Percentiles rank a stretch among this genome's conserved stretches.
phyloP scores from a whole-genome alignment of 2,113 vertebrate species.

The Sarotherodon lohbergeri region DNA sequence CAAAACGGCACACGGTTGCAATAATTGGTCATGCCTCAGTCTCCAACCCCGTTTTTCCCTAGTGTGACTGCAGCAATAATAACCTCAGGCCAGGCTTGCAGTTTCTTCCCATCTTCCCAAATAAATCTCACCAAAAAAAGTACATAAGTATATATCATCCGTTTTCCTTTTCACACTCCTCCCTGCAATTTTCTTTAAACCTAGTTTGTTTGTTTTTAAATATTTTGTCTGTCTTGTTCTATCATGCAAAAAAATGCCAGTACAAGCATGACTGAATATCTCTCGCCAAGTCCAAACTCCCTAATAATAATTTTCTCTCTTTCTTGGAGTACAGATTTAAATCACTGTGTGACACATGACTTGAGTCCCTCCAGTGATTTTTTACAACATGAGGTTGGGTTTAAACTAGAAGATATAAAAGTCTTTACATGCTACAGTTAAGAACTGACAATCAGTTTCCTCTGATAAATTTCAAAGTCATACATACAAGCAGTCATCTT shows the following conservation, averaged over 20 bases:
- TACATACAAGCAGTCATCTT: not conserved
- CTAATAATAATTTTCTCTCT: not conserved
- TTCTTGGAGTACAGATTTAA: not conserved
- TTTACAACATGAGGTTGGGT: not conserved
- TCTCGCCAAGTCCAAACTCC: not conserved
- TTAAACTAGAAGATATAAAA: not conserved
- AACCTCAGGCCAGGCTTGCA: not conserved
- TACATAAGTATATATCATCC: not conserved
- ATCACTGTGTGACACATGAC: not conserved
- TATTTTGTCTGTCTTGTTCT: not conserved
- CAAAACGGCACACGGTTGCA: not conserved
- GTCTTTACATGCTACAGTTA: slow-evolving; percentile 40
- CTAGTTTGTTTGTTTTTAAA: not conserved
- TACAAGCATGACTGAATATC: not conserved
- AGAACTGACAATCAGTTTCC: not conserved
- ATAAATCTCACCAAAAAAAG: not conserved
- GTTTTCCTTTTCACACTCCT: not conserved
- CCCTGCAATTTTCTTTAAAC: not conserved
- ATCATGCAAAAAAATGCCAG: slow-evolving; percentile 25
- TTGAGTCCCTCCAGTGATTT: not conserved
- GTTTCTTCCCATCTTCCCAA: not conserved
- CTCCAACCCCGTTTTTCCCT: not conserved
- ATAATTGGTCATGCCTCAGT: not conserved
- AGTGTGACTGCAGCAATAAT: not conserved
- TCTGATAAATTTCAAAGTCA: slow-evolving; percentile 11